phyloP scores from a whole-genome alignment of 2,888 invertebrate genomes.

The Leptogaster cylindrica region DNA sequence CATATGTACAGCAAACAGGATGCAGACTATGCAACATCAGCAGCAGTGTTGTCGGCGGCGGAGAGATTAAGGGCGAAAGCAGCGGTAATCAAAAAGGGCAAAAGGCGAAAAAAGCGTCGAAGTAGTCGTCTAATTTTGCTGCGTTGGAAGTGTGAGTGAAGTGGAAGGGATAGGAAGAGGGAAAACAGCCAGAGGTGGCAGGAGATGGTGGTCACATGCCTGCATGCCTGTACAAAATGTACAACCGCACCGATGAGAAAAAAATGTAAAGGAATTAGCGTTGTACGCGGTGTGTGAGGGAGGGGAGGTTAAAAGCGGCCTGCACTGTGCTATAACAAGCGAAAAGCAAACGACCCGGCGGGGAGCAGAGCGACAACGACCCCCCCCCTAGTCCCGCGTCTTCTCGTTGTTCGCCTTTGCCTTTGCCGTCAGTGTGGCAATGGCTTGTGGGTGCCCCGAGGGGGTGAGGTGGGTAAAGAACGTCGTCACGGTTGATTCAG shows the following conservation, averaged over 20 bases:
- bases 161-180: not conserved
- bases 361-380: slow-evolving; percentile 1
- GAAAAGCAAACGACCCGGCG: not conserved
- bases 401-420: not conserved
- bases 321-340: slow-evolving; percentile 1
- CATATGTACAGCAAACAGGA: not conserved
- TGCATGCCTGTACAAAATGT: slow-evolving; percentile 36
- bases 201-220: slow-evolving; percentile 27
- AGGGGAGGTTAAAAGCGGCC: too few species aligned
- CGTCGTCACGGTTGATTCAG: slow-evolving; percentile 11
- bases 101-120: slow-evolving; percentile 22
- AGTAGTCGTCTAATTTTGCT: too few species aligned
- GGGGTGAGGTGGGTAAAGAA: slow-evolving; percentile 6
- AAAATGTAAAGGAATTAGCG: too few species aligned
- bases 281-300: too few species aligned
- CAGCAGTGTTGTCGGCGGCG: too few species aligned
- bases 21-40: too few species aligned
- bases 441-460: slow-evolving; percentile 9
- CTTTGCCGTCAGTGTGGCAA: slow-evolving; percentile 2
- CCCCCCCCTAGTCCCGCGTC: too few species aligned
- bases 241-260: slow-evolving; percentile 38
- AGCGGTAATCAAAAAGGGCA: slow-evolving; percentile 19
- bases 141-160: not conserved
- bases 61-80: too few species aligned
- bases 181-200: not conserved